These are phyloP conservation scores for Macrosoma leucophasiata DNA, from an alignment of 2,888 invertebrate species.

Conservation along the genomic window DNA sequence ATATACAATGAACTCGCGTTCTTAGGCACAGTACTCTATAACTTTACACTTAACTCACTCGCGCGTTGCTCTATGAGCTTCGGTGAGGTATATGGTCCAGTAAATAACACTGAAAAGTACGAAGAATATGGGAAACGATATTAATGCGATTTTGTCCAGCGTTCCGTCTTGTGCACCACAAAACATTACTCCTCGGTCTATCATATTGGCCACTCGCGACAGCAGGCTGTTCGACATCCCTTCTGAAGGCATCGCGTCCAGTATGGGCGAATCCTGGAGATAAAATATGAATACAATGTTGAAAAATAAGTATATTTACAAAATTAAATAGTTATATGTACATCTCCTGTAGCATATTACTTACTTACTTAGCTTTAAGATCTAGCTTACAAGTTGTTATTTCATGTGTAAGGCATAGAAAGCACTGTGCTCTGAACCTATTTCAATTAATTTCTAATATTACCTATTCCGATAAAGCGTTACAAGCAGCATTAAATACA, in stretches of 20 bases:
- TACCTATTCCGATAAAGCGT: no score
- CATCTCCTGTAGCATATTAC: no score
- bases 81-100: slow-evolving; percentile 78
- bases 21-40: slow-evolving; percentile 17
- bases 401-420: no score
- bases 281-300: no score
- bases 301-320: background rate
- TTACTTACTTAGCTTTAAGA: no score
- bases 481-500: no score
- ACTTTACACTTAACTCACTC: slow-evolving; percentile 32
- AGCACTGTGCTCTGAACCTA: no score
- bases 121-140: slow-evolving; percentile 76
- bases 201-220: slow-evolving; percentile 51
- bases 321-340: no score
- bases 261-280: slow-evolving; percentile 62
- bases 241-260: slow-evolving; percentile 53
- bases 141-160: slow-evolving; percentile 76
- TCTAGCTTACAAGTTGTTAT: no score
- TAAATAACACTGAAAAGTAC: slow-evolving; percentile 74
- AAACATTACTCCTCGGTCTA: slow-evolving; percentile 75
- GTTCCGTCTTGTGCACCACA: slow-evolving; percentile 78
- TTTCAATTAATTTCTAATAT: no score
- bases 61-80: slow-evolving; percentile 56
- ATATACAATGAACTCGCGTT: slow-evolving; percentile 45
- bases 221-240: slow-evolving; percentile 41